Evolutionary conservation across 1,140 invertebrate genomes (phyloP), one percentile per base, ranked within the genome.

Genomic region (Plodia interpunctella): DNA sequence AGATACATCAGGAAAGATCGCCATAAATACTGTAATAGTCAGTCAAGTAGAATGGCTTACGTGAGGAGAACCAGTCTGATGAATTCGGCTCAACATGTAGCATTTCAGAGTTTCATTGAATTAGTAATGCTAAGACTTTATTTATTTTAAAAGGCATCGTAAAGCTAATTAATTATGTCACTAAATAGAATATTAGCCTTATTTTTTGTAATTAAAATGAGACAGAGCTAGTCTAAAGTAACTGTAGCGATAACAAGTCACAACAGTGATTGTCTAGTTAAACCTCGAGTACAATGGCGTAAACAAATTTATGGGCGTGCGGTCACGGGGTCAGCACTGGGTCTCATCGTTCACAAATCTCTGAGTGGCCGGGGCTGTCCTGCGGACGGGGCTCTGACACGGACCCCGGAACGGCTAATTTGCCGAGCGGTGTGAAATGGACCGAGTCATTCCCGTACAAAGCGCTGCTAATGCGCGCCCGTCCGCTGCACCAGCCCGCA

Each of bases 361-460:
- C 38, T 10, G 38, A 44, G 38, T 15, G 38, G 38, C 4, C 32
- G 32, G 38, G 52, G 19, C 51, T 62, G 52, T 53, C 49, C 21
- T n/a, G 35, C 2, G 35, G 35, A 38, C 5, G 35, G 38, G 49
- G 21, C 52, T 62, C n/a, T 55, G 51, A 54, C 63, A 57, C 59
- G 57, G 70, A 66, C 57, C 65, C 60, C 60, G 66, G 68, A 76
- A 59, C 70, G 68, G 68, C 70, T 80, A 79, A 80, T 83, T 80
- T 73, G 62, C 68, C 62, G 62, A 71, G 59, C 66, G 54, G 66
- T 70, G 73, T 83, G 73, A 76, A 80, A 79, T 80, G 74, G 74
- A 79, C 70, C 73, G 80, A 74, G 66, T 79, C 76, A 78, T 80
- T 78, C 65, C 58, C 68, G 68, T 67, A 80, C 80, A 83, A 80